Conservation (phyloP, 1,140 invertebrate species). For the Drosophila asahinai region DNA sequence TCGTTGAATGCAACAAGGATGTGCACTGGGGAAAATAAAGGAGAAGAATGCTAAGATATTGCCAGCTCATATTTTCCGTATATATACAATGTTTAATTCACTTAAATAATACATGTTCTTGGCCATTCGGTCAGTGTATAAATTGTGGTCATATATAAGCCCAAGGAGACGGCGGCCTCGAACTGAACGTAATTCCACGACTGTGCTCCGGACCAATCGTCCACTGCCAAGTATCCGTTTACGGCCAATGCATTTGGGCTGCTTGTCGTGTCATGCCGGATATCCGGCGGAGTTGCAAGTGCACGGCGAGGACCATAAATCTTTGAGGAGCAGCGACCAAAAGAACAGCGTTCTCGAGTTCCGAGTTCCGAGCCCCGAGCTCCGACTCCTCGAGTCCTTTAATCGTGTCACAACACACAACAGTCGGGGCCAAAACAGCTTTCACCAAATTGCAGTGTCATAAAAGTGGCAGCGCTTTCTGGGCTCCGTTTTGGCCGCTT, state of each 20-base stretch:
- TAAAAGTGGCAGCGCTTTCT: slow-evolving; percentile 62
- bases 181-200: slow-evolving; percentile 24
- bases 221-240: slow-evolving; percentile 48
- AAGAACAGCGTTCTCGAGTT: slow-evolving; percentile 32
- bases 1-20: slow-evolving; percentile 20
- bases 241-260: slow-evolving; percentile 51
- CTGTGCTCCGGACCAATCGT: slow-evolving; percentile 21
- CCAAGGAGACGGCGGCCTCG: slow-evolving; percentile 33
- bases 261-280: slow-evolving; percentile 73
- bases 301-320: slow-evolving; percentile 67
- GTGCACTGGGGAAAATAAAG: slow-evolving; percentile 8
- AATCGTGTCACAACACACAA: slow-evolving; percentile 50
- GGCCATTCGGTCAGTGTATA: slow-evolving; percentile 5
- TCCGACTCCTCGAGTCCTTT: slow-evolving; percentile 8
- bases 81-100: too few species aligned
- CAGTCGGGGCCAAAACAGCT: slow-evolving; percentile 36
- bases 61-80: too few species aligned
- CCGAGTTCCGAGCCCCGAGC: neutral
- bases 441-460: slow-evolving; percentile 68
- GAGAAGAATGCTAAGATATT: neutral
- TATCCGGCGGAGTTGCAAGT: slow-evolving; percentile 74
- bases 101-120: neutral
- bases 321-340: slow-evolving; percentile 48
- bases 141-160: slow-evolving; percentile 4
- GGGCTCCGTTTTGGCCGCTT: slow-evolving; percentile 20